These are phyloP conservation scores for Drosophila borborema DNA, from an alignment of 2,888 invertebrate species.

Conservation along the genomic window DNA sequence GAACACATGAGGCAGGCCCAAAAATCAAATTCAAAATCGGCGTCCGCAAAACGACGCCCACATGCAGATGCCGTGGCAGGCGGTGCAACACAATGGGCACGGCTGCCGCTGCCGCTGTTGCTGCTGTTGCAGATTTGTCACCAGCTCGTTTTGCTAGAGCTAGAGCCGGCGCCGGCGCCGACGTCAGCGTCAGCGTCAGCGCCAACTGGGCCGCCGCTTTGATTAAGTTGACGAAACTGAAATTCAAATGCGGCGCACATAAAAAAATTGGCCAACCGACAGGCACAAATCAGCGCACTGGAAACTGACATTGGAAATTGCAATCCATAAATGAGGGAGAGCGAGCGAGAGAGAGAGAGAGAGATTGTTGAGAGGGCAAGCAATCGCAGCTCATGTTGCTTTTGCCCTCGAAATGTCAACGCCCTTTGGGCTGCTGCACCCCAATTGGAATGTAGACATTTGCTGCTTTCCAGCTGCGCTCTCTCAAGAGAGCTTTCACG, in stretches of 20 bases:
- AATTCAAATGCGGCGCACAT: conserved; percentile 65
- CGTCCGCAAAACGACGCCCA: conserved; percentile 73
- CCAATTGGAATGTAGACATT: conserved; percentile 51
- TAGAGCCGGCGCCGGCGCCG: conserved; percentile 14
- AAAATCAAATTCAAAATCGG: conserved; percentile 61
- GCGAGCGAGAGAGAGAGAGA: neutral
- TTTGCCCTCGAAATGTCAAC: conserved; percentile 78
- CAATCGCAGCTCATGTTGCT: conserved; percentile 64
- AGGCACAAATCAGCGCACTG: conserved; percentile 41
- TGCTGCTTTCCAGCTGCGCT: conserved; percentile 48
- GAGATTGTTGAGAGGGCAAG: conserved; percentile 9
- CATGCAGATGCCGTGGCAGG: conserved; percentile 73
- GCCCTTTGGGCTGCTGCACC: conserved; percentile 64
- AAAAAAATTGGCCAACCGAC: conserved; percentile 29
- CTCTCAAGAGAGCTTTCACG: conserved; percentile 36
- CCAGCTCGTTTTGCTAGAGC: conserved; percentile 65
- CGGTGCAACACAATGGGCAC: conserved; percentile 66
- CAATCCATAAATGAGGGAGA: conserved; percentile 5
- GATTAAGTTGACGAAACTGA: conserved; percentile 77
- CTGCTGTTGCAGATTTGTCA: conserved; percentile 64
- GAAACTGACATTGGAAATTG: conserved; percentile 52
- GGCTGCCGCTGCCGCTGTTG: conserved; percentile 40
- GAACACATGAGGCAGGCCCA: conserved; percentile 35
- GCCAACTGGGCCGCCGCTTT: conserved; percentile 66
- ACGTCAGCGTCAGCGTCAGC: conserved; percentile 37